A percentile compares a stretch with the other conserved stretches of the same genome.
Evolutionary conservation across 1,140 invertebrate genomes (phyloP).

Genomic region (Solenopsis fugax): DNA sequence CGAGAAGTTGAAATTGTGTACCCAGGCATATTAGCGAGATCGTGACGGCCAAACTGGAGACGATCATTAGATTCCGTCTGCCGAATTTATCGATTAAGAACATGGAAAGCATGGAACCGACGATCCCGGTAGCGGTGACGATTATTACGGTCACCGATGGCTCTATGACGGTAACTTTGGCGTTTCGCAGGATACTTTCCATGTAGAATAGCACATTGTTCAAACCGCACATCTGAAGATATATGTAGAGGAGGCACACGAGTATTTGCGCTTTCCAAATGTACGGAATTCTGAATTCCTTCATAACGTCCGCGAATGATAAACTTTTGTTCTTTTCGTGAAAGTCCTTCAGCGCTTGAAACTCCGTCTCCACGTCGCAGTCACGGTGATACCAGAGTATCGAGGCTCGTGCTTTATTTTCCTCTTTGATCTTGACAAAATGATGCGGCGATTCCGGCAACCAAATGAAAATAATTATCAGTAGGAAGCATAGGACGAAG

Average conservation of each 20-base stretch:
- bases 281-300: slow-evolving; percentile 86
- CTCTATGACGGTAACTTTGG: slow-evolving; percentile 85
- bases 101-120: slow-evolving; percentile 87
- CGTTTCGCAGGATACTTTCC: slow-evolving; percentile 90
- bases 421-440: slow-evolving; percentile 87
- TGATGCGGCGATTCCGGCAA: slow-evolving; percentile 92
- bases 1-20: slow-evolving; percentile 66
- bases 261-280: slow-evolving; percentile 89
- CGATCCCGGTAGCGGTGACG: slow-evolving; percentile 89
- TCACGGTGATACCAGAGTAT: slow-evolving; percentile 88
- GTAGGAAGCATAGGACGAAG: slow-evolving; percentile 86
- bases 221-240: slow-evolving; percentile 92
- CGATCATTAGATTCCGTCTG: slow-evolving; percentile 89
- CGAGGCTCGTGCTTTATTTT: slow-evolving; percentile 88
- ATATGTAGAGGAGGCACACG: slow-evolving; percentile 88
- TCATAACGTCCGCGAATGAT: slow-evolving; percentile 77
- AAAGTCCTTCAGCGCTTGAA: slow-evolving; percentile 87
- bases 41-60: slow-evolving; percentile 87
- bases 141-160: slow-evolving; percentile 88
- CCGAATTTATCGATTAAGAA: slow-evolving; percentile 90
- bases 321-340: slow-evolving; percentile 85
- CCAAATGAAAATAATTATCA: slow-evolving; percentile 88
- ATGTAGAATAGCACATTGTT: slow-evolving; percentile 92
- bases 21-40: slow-evolving; percentile 82
- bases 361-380: slow-evolving; percentile 88